phyloP scores from a whole-genome alignment of 92 coral and sea anemone species.

The Phenganax marumi region DNA sequence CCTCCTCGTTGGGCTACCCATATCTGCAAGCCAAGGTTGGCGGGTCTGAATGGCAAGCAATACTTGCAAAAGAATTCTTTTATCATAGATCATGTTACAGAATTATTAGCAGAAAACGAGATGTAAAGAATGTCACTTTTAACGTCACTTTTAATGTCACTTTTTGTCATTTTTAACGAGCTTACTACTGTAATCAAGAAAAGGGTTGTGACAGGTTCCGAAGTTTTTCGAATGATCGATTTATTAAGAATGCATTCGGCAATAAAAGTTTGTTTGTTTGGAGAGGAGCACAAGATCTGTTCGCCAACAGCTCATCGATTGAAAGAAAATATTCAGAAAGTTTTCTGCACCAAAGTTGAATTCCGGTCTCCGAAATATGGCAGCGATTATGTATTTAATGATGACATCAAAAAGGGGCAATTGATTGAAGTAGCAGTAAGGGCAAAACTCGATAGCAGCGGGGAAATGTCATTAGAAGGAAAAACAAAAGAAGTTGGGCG shows the following conservation, averaged over 20 bases:
- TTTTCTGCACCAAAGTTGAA: constrained; percentile 7
- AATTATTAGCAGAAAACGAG: neutral
- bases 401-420: constrained; percentile 25
- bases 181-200: constrained; percentile 11
- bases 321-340: constrained; percentile 16
- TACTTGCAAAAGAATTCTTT: constrained; percentile 2
- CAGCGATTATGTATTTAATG: constrained; percentile 24
- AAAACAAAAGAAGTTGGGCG: constrained; percentile 26
- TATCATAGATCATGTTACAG: constrained; percentile 19
- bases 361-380: constrained; percentile 28
- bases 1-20: constrained; percentile 5
- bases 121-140: neutral
- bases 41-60: neutral
- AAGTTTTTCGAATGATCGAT: constrained; percentile 11
- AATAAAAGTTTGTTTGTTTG: no score
- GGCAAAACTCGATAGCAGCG: constrained; percentile 8
- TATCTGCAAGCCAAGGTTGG: neutral
- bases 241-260: neutral
- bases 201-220: neutral
- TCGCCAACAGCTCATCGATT: no score
- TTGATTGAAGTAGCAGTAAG: constrained; percentile 22
- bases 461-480: constrained; percentile 15
- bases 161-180: neutral
- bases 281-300: no score
- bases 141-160: no score